Evolutionary conservation across 1,140 invertebrate genomes (phyloP), one percentile per base, ranked within the genome.

Genomic region (Aphis gossypii): DNA sequence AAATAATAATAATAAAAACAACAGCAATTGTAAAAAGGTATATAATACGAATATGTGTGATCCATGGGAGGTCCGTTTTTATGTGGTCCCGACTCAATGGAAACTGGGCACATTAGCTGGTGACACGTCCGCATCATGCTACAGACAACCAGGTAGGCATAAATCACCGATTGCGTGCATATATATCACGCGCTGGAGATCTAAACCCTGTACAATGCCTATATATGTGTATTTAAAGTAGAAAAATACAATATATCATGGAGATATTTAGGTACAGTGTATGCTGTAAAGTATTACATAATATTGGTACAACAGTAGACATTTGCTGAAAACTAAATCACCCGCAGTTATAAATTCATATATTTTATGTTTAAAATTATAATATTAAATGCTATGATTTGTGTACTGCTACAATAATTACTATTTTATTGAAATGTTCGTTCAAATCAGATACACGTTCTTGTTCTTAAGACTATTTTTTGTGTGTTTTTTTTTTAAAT

Each of bases 61-160:
- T 92, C 90, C 90, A 92, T 92, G 90, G 90, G 90, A 92, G 90
- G 90, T 92, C 90, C 68, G 90, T 76, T 92, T 92, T 92, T 92
- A 92, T 83, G 90, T 92, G 90, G 90, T 82, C 90, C 90, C 90
- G 68, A 83, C 90, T 83, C 68, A 83, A 83, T 51, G 90, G 90
- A 83, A 51, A 92, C 90, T 51, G 44, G 90, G 38, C 90, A 46
- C 90, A 92, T 92, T 92, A 92, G 90, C 68, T 48, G 90, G 90
- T 92, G 90, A 92, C 90, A 92, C 90, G 90, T 92, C 68, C 90
- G 90, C 44, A 68, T 92, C 90, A 92, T 83, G n/a, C 6, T 21
- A 76, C 90, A 83, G 90, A 92, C 90, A 92, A 46, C 90, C 68
- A 41, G 68, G 44, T 68, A 35, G 90, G 68, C 60, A 83, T 92